These are phyloP conservation scores for Turdus rufiventris DNA, from an alignment of 2,113 vertebrate species.

Conservation along the genomic window DNA sequence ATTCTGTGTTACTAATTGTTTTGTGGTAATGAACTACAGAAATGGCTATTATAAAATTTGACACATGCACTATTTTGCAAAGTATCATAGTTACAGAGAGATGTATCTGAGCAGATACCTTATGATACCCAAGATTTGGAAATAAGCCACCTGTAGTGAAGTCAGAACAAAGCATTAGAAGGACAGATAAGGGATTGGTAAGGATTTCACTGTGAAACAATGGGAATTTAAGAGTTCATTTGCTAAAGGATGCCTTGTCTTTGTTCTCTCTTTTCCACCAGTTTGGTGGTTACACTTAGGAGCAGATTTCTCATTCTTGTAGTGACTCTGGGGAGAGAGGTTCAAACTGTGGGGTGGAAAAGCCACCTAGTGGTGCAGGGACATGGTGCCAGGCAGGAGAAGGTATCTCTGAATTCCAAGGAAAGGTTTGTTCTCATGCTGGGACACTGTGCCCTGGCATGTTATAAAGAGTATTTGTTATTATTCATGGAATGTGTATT, in stretches of 20 bases:
- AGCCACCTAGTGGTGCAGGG: conserved; percentile 29
- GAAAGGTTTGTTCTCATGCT: neutral
- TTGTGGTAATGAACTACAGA: neutral
- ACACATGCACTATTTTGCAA: neutral
- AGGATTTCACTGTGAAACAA: neutral
- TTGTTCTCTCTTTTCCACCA: neutral
- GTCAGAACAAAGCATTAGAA: neutral
- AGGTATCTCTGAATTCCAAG: neutral
- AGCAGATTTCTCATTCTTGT: neutral
- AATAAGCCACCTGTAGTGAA: neutral
- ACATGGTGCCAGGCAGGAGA: neutral
- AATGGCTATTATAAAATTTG: neutral
- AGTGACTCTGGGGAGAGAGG: neutral
- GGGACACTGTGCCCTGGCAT: neutral
- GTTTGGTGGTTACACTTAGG: neutral
- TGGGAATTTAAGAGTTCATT: neutral
- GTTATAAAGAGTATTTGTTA: neutral
- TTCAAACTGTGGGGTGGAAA: neutral
- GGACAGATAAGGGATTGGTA: neutral
- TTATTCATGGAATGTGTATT: neutral
- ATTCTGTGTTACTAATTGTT: neutral
- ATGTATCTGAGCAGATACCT: neutral
- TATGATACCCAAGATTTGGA: neutral
- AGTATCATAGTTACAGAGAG: neutral
- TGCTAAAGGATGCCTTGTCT: neutral